phyloP scores from a whole-genome alignment of 35 echinoderm and acorn worm genomes.

The Eucidaris tribuloides region DNA sequence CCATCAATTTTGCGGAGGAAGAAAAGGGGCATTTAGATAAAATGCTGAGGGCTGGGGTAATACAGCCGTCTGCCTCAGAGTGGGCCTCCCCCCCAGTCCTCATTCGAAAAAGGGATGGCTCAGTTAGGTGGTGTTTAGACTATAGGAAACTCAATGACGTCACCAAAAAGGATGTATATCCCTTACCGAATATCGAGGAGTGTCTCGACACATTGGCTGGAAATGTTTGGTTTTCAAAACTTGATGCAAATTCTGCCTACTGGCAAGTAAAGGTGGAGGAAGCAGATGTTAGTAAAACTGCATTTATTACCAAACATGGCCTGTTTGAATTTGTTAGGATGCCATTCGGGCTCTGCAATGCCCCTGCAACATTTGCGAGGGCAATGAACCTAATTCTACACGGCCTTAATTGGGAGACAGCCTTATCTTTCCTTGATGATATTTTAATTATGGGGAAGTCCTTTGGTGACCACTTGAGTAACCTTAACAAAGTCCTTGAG shows the following conservation, averaged over 20 bases:
- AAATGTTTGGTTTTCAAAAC: slow-evolving; percentile 64
- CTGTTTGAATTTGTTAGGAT: slow-evolving; percentile 36
- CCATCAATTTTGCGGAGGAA: not conserved
- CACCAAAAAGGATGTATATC: slow-evolving; percentile 48
- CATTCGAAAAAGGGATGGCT: slow-evolving; percentile 47
- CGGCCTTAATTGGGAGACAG: slow-evolving; percentile 32
- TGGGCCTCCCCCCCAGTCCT: slow-evolving; percentile 20
- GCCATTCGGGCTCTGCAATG: slow-evolving; percentile 43
- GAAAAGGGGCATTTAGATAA: slow-evolving; percentile 30
- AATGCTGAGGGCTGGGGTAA: slow-evolving; percentile 52
- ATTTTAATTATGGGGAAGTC: slow-evolving; percentile 26
- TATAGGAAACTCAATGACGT: slow-evolving; percentile 38
- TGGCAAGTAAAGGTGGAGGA: slow-evolving; percentile 51
- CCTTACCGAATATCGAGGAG: slow-evolving; percentile 36
- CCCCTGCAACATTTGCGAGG: slow-evolving; percentile 35
- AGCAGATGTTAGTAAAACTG: slow-evolving; percentile 24
- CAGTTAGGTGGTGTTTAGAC: slow-evolving; percentile 51
- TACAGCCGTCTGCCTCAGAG: slow-evolving; percentile 52
- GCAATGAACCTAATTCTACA: slow-evolving; percentile 28
- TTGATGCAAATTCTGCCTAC: slow-evolving; percentile 53
- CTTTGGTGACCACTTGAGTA: slow-evolving; percentile 8
- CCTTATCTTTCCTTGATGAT: slow-evolving; percentile 52
- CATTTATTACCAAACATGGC: slow-evolving; percentile 42
- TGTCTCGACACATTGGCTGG: slow-evolving; percentile 47
- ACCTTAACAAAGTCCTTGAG: not conserved